Base-by-base conservation (phyloP, 2,797 vertebrate genomes). In the Gymnoscopelus microlampas region DNA sequence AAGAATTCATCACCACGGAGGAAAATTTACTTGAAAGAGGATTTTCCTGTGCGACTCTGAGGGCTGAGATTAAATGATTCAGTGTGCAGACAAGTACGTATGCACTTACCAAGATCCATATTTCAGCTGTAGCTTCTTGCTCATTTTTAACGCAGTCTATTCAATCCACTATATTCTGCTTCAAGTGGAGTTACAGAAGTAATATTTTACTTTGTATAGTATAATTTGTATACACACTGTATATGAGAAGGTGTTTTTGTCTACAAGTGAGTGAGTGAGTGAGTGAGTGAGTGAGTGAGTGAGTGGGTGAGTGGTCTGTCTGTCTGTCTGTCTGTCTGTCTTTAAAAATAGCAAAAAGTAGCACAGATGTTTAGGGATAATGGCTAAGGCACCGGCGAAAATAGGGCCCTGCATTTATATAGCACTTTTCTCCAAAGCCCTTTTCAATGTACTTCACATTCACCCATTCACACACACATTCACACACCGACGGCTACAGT, bases 11-110 rank as follows among this genome's bases (percentile, higher is more conserved):
- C 87, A 82, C 78, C 87, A 82, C 78, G 71, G 83, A 87, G 85
- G 88, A 84, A 12, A 85, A 92, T 89, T 87, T 79, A 78, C 73
- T 75, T 68, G 73, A 73, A 69, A 72, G 81, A 82, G 70, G 77
- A 78, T 87, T 83, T 80, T 79, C 67, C 60, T 69, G 74, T 72
- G 39, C 39, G 39, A 44, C 64, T 85, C 80, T 76, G 83, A 87
- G 80, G 69, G 71, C 74, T 77, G 77, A 90, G 86, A 92, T 92
- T 87, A 91, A 92, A 87, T 86, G 89, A 92, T 90, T 87, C 81
- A 74, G 80, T 63, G 47, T 80, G 74, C 82, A 85, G 87, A 91
- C 83, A 89, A 91, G 90, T 91, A 84, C 76, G 80, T 86, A 87
- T 73, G 39, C 39, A 44, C 79, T 80, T 88, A 78, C 78, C 1